Base-by-base conservation (phyloP, 2,113 vertebrate genomes). In the Lepus europaeus region DNA sequence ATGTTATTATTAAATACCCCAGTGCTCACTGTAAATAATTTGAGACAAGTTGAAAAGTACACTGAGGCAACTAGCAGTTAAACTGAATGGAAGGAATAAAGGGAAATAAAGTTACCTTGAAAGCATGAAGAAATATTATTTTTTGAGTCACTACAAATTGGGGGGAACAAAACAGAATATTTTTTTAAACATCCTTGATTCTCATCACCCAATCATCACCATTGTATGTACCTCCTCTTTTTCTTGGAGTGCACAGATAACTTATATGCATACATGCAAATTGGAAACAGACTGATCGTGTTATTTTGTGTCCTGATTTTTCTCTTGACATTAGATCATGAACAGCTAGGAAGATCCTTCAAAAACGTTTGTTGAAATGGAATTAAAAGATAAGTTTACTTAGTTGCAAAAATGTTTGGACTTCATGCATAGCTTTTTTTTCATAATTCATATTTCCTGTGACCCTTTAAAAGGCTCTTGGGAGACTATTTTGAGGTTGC, bases 81-180 rank as follows among this genome's bases (percentile, higher is more conserved):
- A 78, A 29, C 51, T 61, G 39, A 88, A 61, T 36, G 29, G 69
- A 53, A 39, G 59, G 61, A 93, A 91, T 91, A 83, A 49, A 87
- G 90, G 66, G 36, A 81, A 96, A 68, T 77, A 56, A 93, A 73
- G 56, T 78, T 84, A 69, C 61, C 86, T 96, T 88, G 70, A 84
- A 95, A 77, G 20, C 25, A 70, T 22, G 25, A 94, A 90, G 33
- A 22, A 78, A 63, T 53, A 68, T 64, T 59, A 66, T 68, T 92
- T 94, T 68, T 70, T 89, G 20, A 92, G 39, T 79, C 61, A 63
- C 61, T 84, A n/a, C 86, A 85, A 49, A 80, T 87, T 39, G 29
- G 45, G 6, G 20, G 61, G 66, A 82, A 61, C 17, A 56, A 68
- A 92, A 76, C 70, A 12, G 6, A 90, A 45, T 16, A 12, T 59